Conservation (phyloP, 2,888 invertebrate genomes). For the Macrosiphum euphorbiae region DNA sequence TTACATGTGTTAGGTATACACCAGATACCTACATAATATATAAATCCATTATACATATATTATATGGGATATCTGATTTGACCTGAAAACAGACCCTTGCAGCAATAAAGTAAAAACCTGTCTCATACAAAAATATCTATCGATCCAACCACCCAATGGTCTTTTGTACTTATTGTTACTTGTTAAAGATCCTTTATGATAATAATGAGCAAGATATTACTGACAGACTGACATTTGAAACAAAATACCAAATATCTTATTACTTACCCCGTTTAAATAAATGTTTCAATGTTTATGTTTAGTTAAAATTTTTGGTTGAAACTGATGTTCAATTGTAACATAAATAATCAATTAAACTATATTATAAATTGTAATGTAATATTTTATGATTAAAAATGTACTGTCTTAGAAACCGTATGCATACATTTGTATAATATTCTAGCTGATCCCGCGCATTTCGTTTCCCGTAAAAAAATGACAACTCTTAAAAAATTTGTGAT, state of each 20-base stretch:
- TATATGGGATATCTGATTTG: slow-evolving; percentile 2
- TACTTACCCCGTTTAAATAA: not conserved
- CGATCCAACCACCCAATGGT: not conserved
- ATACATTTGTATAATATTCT: too few species aligned
- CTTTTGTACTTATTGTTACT: not conserved
- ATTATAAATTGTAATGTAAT: not conserved
- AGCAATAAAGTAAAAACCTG: not conserved
- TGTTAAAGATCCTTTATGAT: not conserved
- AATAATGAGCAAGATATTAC: not conserved
- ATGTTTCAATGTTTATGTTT: not conserved
- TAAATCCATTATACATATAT: not conserved
- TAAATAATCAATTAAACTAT: not conserved
- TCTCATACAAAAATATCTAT: not conserved
- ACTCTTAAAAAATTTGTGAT: too few species aligned
- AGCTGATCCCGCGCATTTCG: too few species aligned
- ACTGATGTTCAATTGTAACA: not conserved
- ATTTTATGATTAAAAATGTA: not conserved
- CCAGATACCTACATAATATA: not conserved
- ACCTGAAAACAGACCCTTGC: slow-evolving; percentile 8
- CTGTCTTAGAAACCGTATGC: not conserved
- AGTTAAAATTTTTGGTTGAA: not conserved
- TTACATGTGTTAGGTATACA: slow-evolving; percentile 43
- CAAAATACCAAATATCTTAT: not conserved
- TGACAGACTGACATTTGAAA: not conserved
- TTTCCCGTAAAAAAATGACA: too few species aligned